Percentiles rank a stretch among this genome's conserved stretches.
Conservation (phyloP, 2,113 vertebrate genomes). For the Mus spicilegus region DNA sequence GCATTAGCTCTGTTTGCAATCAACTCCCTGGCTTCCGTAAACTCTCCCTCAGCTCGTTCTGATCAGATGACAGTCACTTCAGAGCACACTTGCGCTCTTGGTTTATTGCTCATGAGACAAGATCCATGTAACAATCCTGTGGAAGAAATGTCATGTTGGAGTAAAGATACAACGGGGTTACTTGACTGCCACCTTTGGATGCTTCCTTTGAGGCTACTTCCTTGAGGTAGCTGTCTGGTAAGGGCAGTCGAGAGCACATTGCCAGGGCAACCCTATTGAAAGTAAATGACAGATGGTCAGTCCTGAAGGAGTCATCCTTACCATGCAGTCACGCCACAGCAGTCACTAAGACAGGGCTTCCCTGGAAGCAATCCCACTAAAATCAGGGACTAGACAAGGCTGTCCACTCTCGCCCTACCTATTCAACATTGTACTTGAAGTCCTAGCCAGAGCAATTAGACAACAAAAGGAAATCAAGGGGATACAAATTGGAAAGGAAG, state of each 20-base stretch:
- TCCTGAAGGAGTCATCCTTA: not conserved
- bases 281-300: not conserved
- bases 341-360: conserved; percentile 43
- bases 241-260: not conserved
- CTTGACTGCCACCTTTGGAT: not conserved
- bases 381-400: too few relatives aligned
- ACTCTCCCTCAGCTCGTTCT: not conserved
- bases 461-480: too few relatives aligned
- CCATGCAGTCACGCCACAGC: not conserved
- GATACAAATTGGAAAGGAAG: too few relatives aligned
- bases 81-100: conserved; percentile 42
- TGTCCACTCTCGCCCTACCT: too few relatives aligned
- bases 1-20: conserved; percentile 49
- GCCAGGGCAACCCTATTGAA: not conserved
- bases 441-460: too few relatives aligned
- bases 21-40: conserved; percentile 15
- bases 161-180: not conserved
- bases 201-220: not conserved
- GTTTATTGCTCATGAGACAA: not conserved
- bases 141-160: not conserved
- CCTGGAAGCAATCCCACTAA: too few relatives aligned
- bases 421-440: too few relatives aligned
- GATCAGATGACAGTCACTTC: conserved; percentile 21
- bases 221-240: not conserved
- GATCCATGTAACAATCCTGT: not conserved